These are phyloP conservation scores for Lithophane ornitopus DNA, from an alignment of 2,888 invertebrate species.

Conservation along the genomic window DNA sequence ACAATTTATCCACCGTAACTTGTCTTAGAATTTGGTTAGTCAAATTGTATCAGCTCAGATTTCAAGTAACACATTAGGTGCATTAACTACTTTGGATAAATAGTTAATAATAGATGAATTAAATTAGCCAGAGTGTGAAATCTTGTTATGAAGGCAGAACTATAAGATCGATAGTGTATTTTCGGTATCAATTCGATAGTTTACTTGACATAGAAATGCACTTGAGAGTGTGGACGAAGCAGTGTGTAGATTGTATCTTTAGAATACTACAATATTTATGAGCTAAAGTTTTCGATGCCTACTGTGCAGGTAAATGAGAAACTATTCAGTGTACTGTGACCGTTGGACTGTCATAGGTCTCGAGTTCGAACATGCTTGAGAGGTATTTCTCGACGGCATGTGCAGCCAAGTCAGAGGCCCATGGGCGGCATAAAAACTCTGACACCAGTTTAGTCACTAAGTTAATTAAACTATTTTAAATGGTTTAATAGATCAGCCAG, in stretches of 20 bases:
- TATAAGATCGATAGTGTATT: constrained; percentile 23
- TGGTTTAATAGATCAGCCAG: not conserved
- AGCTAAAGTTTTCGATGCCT: not conserved
- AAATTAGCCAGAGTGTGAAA: constrained; percentile 45
- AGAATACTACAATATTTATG: not conserved
- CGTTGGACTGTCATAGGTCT: no score
- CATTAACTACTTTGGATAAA: constrained; percentile 41
- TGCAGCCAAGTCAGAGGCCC: no score
- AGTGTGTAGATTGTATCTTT: not conserved
- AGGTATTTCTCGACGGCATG: no score
- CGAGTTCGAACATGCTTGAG: no score
- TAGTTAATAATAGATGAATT: constrained; percentile 54
- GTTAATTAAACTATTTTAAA: no score
- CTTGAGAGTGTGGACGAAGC: not conserved
- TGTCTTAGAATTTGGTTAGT: constrained; percentile 12
- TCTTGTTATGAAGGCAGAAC: constrained; percentile 15
- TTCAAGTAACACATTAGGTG: constrained; percentile 42
- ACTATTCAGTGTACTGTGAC: no score
- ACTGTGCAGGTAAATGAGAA: not conserved
- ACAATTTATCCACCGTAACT: not conserved
- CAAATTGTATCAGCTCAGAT: constrained; percentile 31
- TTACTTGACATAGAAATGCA: constrained; percentile 37
- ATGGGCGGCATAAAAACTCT: no score
- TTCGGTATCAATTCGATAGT: constrained; percentile 6
- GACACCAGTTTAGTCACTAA: no score